phyloP scores from a whole-genome alignment of 2,888 invertebrate species.

The Acleris laterana region DNA sequence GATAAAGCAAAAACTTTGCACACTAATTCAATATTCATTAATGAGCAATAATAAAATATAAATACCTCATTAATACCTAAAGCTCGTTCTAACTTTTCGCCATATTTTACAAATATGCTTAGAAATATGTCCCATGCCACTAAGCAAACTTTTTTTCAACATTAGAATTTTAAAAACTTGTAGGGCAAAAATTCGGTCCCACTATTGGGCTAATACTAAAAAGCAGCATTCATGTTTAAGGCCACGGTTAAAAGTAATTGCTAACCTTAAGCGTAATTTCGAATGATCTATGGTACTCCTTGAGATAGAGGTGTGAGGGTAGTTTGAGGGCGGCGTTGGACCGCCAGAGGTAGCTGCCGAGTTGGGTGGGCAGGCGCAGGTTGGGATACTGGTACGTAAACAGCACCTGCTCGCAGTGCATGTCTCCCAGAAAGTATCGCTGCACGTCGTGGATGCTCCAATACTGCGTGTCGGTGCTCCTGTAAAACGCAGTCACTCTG shows the following conservation, averaged over 20 bases:
- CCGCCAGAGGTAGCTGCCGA: conserved; percentile 63
- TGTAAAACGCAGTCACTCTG: conserved; percentile 37
- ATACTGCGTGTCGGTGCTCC: conserved; percentile 61
- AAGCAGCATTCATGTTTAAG: too few species aligned
- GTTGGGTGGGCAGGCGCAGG: conserved; percentile 56
- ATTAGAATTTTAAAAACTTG: too few species aligned
- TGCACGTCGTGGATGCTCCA: conserved; percentile 74
- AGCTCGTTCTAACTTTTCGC: too few species aligned
- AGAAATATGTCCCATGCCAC: too few species aligned
- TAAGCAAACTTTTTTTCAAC: too few species aligned
- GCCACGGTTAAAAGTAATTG: background rate
- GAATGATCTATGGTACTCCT: conserved; percentile 58
- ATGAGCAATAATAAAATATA: too few species aligned
- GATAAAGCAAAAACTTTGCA: too few species aligned
- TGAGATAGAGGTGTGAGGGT: conserved; percentile 54
- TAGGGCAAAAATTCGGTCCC: too few species aligned
- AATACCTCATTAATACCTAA: too few species aligned
- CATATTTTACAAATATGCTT: too few species aligned
- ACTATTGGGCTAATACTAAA: too few species aligned
- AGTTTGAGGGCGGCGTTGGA: conserved; percentile 61
- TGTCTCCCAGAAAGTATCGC: conserved; percentile 61
- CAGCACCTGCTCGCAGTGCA: conserved; percentile 68
- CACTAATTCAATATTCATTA: too few species aligned
- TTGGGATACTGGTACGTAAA: conserved; percentile 73
- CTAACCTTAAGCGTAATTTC: conserved; percentile 66